Evolutionary conservation across 2,888 invertebrate species (phyloP).

Genomic region (Molorchus minor): DNA sequence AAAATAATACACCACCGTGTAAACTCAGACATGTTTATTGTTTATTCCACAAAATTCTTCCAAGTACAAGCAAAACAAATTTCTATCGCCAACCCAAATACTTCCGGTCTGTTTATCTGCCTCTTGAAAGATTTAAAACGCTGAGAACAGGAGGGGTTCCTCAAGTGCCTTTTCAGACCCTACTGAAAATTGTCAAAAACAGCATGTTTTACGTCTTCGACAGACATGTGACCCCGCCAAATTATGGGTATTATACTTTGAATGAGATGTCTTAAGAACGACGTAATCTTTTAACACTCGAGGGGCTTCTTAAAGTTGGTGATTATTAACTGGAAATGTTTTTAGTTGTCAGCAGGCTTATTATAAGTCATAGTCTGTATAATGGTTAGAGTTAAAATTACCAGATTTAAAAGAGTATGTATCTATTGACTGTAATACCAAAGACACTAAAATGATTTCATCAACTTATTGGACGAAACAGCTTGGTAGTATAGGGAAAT

Average conservation of each 20-base stretch:
- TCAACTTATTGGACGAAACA: no score
- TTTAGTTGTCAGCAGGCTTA: no score
- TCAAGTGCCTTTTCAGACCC: constrained; percentile 37
- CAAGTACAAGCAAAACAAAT: constrained; percentile 16
- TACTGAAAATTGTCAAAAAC: constrained; percentile 42
- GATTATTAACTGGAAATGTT: no score
- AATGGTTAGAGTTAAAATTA: no score
- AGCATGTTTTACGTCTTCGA: constrained; percentile 44
- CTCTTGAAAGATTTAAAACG: constrained; percentile 23
- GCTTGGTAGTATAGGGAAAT: not conserved
- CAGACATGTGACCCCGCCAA: constrained; percentile 36
- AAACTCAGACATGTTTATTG: constrained; percentile 5
- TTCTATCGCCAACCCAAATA: not conserved
- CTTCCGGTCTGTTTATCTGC: constrained; percentile 9
- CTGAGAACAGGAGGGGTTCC: constrained; percentile 35
- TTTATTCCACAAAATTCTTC: not conserved
- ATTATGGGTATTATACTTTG: constrained; percentile 14
- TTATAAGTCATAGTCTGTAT: no score
- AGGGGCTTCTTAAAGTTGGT: not conserved
- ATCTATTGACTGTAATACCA: no score
- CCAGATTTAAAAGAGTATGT: no score
- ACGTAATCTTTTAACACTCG: constrained; percentile 8
- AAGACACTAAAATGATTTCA: no score
- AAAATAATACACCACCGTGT: not conserved
- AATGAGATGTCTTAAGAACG: not conserved